Evolutionary conservation across 2,888 invertebrate genomes (phyloP).

Genomic region (Chrysolina oricalcia): DNA sequence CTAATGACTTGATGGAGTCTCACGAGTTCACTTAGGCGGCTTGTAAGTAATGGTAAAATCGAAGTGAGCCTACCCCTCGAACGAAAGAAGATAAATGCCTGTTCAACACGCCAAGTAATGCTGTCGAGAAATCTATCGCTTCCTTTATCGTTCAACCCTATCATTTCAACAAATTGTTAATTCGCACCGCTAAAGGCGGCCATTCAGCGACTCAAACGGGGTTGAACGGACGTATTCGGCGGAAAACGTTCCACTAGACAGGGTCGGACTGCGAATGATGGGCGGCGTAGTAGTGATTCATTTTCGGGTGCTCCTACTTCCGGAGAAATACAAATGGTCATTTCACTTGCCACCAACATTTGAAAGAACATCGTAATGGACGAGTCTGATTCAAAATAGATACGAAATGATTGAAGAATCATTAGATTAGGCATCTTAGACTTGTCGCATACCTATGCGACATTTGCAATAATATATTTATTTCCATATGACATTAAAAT

Average conservation of each 20-base stretch:
- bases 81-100: neutral
- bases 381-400: too few species aligned
- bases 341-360: too few species aligned
- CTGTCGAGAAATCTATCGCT: slow-evolving; percentile 14
- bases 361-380: too few species aligned
- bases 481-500: too few species aligned
- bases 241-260: neutral
- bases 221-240: neutral
- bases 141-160: slow-evolving; percentile 16
- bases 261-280: neutral
- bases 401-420: too few species aligned
- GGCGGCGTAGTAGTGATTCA: neutral
- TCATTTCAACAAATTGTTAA: slow-evolving; percentile 22
- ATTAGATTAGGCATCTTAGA: too few species aligned
- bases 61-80: neutral
- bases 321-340: neutral
- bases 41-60: neutral
- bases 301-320: too few species aligned
- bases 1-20: too few species aligned
- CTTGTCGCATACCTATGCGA: too few species aligned
- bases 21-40: too few species aligned
- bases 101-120: slow-evolving; percentile 14
- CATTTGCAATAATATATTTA: too few species aligned
- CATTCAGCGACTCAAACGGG: slow-evolving; percentile 7
- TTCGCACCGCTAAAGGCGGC: slow-evolving; percentile 16